phyloP scores from a whole-genome alignment of 2,888 invertebrate species.

The Antitype chi region DNA sequence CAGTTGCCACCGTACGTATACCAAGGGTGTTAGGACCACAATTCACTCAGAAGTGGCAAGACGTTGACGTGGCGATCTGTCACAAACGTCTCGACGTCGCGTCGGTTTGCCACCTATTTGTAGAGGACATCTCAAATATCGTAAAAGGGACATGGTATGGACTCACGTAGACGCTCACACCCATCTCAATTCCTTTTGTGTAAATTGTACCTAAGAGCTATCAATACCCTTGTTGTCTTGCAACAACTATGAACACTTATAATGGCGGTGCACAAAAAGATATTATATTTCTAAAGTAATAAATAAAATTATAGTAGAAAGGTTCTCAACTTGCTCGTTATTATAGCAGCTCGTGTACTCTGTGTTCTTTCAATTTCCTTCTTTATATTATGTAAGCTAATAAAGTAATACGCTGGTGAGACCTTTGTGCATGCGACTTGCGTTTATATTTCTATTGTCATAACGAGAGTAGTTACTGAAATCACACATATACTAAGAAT shows the following conservation, averaged over 20 bases:
- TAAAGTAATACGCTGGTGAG: slow-evolving; percentile 18
- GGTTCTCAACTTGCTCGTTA: slow-evolving; percentile 39
- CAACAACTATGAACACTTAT: background rate
- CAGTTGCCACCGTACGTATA: background rate
- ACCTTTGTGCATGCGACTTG: slow-evolving; percentile 19
- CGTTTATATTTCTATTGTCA: slow-evolving; percentile 8
- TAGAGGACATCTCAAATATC: slow-evolving; percentile 32
- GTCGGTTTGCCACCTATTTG: slow-evolving; percentile 28
- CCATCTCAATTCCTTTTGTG: background rate
- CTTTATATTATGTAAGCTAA: slow-evolving; percentile 31
- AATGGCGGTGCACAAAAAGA: background rate
- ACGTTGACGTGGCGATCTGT: slow-evolving; percentile 35
- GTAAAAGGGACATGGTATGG: slow-evolving; percentile 7
- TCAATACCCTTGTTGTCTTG: slow-evolving; percentile 16
- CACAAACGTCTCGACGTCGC: slow-evolving; percentile 12
- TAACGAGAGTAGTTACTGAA: slow-evolving; percentile 5
- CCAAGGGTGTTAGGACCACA: slow-evolving; percentile 3
- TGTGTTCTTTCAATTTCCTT: slow-evolving; percentile 47
- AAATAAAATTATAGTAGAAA: slow-evolving; percentile 22
- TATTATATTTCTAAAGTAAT: slow-evolving; percentile 29
- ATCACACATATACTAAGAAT: background rate
- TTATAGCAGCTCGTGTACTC: slow-evolving; percentile 16
- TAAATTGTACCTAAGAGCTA: slow-evolving; percentile 17
- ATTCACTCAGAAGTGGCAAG: slow-evolving; percentile 24
- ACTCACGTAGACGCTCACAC: background rate